Evolutionary conservation across 1,140 invertebrate species (phyloP).

Genomic region (Apolygus lucorum): DNA sequence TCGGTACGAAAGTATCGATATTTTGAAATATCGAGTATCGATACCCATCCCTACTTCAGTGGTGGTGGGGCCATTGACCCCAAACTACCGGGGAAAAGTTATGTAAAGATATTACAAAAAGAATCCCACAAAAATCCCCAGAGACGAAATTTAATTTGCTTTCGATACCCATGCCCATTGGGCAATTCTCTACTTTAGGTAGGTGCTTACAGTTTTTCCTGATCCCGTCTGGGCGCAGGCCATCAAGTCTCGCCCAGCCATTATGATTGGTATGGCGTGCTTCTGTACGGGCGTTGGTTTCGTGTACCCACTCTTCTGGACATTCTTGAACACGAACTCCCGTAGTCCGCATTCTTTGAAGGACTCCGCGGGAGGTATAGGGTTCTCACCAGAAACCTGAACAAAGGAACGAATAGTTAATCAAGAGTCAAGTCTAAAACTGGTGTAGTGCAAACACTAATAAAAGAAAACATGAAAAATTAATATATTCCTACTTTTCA

Average conservation of each 20-base stretch:
- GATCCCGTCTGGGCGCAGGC: constrained; percentile 96
- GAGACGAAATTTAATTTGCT: too few species aligned
- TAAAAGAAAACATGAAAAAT: not conserved
- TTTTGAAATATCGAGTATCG: too few species aligned
- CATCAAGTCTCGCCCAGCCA: constrained; percentile 78
- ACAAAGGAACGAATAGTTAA: too few species aligned
- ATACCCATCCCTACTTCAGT: too few species aligned
- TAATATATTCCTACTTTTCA: too few species aligned
- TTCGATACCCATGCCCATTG: too few species aligned
- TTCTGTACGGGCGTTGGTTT: constrained; percentile 93
- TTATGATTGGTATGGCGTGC: constrained; percentile 74
- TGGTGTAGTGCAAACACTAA: not conserved
- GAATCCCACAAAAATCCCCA: too few species aligned
- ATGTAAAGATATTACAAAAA: too few species aligned
- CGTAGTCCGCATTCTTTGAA: constrained; percentile 66
- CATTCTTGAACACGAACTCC: constrained; percentile 61
- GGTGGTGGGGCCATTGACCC: too few species aligned
- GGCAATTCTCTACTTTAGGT: too few species aligned
- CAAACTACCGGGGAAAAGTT: too few species aligned
- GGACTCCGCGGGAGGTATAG: constrained; percentile 49
- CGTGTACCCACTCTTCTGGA: constrained; percentile 69
- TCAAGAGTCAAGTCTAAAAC: not conserved
- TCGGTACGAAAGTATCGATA: too few species aligned
- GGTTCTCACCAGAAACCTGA: constrained; percentile 56
- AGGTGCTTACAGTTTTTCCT: constrained; percentile 83